These are phyloP conservation scores for Daboia siamensis DNA, from an alignment of 2,113 vertebrate species.

Conservation along the genomic window DNA sequence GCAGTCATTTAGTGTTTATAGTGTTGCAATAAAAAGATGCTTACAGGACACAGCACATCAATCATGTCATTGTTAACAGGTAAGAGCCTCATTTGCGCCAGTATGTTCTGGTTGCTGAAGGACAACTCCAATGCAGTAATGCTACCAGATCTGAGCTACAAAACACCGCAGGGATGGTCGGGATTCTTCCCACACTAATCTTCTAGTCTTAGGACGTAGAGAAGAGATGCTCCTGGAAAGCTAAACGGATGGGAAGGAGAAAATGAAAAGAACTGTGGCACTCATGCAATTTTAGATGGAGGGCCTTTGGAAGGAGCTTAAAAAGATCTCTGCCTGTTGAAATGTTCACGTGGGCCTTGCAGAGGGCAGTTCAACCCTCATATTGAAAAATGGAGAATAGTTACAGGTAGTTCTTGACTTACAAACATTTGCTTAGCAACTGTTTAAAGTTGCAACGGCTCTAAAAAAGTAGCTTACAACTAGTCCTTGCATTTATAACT, in stretches of 20 bases:
- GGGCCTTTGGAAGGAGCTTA: neutral
- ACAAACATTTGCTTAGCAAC: neutral
- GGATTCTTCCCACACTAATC: neutral
- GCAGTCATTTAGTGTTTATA: neutral
- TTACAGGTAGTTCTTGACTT: neutral
- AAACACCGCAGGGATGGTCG: neutral
- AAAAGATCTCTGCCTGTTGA: neutral
- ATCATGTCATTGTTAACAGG: neutral
- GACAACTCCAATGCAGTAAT: neutral
- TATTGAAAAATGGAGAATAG: conserved; percentile 9
- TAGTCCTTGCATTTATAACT: neutral
- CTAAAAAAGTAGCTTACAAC: neutral
- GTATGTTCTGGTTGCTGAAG: neutral
- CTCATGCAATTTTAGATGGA: neutral
- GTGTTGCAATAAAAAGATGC: neutral
- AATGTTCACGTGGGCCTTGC: neutral
- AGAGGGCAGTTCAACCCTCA: neutral
- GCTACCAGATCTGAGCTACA: neutral
- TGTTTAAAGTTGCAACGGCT: neutral
- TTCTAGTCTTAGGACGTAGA: neutral
- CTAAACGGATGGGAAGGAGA: neutral
- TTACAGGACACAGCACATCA: neutral
- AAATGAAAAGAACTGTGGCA: neutral
- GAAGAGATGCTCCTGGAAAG: neutral
- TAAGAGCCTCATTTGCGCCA: neutral